Conservation (phyloP, 37 sponge, comb jelly and placozoan species). For the Petrosia ficiformis region DNA sequence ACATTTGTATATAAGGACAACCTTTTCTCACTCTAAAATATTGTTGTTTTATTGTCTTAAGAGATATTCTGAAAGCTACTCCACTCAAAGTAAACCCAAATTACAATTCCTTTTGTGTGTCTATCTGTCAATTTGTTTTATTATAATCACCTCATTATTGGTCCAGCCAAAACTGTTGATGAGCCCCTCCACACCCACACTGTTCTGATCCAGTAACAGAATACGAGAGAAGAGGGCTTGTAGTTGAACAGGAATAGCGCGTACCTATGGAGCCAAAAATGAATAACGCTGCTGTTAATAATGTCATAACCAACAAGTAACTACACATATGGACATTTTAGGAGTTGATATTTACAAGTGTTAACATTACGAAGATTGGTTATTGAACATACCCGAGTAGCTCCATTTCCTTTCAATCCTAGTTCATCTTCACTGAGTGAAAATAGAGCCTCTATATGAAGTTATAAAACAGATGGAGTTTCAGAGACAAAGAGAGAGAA, state of each 20-base stretch:
- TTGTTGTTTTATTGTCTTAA: too few relatives aligned
- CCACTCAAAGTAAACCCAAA: too few relatives aligned
- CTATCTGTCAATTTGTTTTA: conserved; percentile 7
- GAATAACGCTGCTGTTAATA: background rate
- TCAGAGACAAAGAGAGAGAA: too few relatives aligned
- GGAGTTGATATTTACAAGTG: background rate
- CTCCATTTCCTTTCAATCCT: conserved; percentile 26
- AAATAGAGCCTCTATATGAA: conserved; percentile 66
- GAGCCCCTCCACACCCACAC: conserved; percentile 65
- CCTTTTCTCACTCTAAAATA: too few relatives aligned
- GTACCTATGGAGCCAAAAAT: conserved; percentile 39
- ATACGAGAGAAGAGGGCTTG: conserved; percentile 75
- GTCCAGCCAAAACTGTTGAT: conserved; percentile 91
- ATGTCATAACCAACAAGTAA: background rate
- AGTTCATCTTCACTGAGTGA: conserved; percentile 47
- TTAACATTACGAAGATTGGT: background rate
- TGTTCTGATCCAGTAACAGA: conserved; percentile 66
- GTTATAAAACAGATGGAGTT: too few relatives aligned
- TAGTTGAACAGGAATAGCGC: conserved; percentile 84
- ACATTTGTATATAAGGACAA: too few relatives aligned
- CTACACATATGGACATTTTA: background rate
- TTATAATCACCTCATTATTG: conserved; percentile 75
- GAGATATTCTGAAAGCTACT: too few relatives aligned
- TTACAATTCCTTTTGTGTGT: too few relatives aligned
- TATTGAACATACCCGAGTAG: conserved; percentile 12